Percentiles rank a stretch among this genome's conserved stretches.
phyloP scores from a whole-genome alignment of 2,113 vertebrate species.

The Octodon degus region DNA sequence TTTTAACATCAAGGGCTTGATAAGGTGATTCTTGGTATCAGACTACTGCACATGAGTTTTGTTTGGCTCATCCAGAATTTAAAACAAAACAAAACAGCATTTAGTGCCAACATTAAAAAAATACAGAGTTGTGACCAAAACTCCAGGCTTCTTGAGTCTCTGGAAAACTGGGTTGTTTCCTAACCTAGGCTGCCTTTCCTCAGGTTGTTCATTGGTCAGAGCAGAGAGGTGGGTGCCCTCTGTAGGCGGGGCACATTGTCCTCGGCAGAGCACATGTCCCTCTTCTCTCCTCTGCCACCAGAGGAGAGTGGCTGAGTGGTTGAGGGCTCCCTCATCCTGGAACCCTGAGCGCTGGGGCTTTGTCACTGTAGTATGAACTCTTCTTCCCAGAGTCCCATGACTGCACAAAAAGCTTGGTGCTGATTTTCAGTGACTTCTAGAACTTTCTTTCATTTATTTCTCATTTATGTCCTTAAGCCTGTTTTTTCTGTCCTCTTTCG shows the following conservation, averaged over 20 bases:
- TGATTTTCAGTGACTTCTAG: background rate
- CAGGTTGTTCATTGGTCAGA: background rate
- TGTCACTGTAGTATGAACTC: background rate
- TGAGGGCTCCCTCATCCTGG: background rate
- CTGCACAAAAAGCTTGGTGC: background rate
- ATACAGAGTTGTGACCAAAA: background rate
- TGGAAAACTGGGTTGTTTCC: background rate
- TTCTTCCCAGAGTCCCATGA: accelerated
- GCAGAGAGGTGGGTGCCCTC: background rate
- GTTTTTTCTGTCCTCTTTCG: background rate
- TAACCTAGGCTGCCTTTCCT: background rate
- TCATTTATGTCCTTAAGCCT: background rate
- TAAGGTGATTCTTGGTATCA: background rate
- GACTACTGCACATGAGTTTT: background rate
- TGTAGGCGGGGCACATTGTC: background rate
- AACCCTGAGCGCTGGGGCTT: background rate
- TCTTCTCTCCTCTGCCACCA: background rate
- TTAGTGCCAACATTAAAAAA: background rate
- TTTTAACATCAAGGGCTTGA: background rate
- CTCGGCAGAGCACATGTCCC: accelerated
- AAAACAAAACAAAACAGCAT: background rate
- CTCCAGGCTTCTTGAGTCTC: background rate
- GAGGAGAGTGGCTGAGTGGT: too few relatives aligned
- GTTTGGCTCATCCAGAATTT: background rate
- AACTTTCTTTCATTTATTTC: background rate